Percentiles rank a stretch among this genome's conserved stretches.
phyloP scores from a whole-genome alignment of 1,140 invertebrate genomes.

The Aphaenogaster floridana region DNA sequence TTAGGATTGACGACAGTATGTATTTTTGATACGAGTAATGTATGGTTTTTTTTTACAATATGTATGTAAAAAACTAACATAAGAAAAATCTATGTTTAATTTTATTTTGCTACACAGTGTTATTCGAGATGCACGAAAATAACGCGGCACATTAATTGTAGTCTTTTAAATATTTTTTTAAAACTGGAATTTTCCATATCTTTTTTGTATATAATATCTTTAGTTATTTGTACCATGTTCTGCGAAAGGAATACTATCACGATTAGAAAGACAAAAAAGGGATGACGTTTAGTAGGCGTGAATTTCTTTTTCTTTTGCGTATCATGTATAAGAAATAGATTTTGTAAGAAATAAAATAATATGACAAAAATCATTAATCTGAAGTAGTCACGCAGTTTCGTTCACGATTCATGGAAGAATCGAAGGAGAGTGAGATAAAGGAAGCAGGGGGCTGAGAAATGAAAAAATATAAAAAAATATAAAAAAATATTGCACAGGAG shows the following conservation, averaged over 20 bases:
- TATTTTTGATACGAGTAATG: neutral
- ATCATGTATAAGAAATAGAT: neutral
- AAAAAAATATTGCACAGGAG: conserved; percentile 13
- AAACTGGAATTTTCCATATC: neutral
- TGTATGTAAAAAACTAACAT: neutral
- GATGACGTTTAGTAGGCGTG: neutral
- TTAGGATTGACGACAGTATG: neutral
- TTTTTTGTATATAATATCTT: neutral
- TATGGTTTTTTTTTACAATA: neutral
- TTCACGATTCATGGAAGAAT: conserved; percentile 25
- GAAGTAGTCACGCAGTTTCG: conserved; percentile 32
- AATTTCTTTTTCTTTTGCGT: neutral
- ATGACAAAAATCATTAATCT: neutral
- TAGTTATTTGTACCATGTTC: neutral
- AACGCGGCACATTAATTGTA: neutral
- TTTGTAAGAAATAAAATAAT: neutral
- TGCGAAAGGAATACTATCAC: neutral
- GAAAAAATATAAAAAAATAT: conserved; percentile 42
- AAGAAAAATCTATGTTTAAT: neutral
- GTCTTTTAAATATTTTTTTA: neutral
- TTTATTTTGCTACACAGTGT: neutral
- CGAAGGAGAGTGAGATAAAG: conserved; percentile 17
- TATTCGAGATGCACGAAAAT: neutral
- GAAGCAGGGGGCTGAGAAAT: conserved; percentile 26
- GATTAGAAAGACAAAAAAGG: neutral